Conservation (phyloP, 2,113 vertebrate genomes). For the Pristiophorus japonicus region DNA sequence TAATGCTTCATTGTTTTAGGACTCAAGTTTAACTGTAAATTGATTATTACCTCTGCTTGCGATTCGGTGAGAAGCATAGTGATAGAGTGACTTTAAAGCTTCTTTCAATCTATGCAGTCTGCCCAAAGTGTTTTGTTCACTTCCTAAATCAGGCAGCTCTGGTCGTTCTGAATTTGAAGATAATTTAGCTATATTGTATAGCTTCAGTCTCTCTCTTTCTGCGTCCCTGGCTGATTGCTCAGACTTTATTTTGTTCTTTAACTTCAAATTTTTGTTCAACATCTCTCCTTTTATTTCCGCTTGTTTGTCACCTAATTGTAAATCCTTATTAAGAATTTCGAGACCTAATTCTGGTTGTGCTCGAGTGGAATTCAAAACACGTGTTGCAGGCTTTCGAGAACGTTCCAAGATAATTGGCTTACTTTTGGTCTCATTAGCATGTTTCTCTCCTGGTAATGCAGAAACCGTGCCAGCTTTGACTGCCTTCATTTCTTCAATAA, state of each 20-base stretch:
- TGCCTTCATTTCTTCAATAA: constrained; percentile 26
- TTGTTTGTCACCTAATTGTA: constrained; percentile 31
- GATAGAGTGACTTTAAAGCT: constrained; percentile 30
- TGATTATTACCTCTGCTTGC: neutral
- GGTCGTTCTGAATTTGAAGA: neutral
- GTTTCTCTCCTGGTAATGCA: neutral
- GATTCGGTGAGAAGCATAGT: constrained; percentile 8
- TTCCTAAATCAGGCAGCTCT: neutral
- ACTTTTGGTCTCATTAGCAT: neutral
- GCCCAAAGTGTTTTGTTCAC: constrained; percentile 6
- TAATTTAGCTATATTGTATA: neutral
- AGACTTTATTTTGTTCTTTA: neutral
- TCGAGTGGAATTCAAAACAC: neutral
- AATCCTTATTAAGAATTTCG: constrained; percentile 21
- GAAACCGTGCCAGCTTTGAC: neutral
- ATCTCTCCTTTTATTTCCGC: neutral
- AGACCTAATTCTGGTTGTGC: constrained; percentile 17
- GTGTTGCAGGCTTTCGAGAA: neutral
- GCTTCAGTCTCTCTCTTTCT: constrained; percentile 12
- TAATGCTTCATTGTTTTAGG: constrained; percentile 11
- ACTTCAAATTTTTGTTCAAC: neutral
- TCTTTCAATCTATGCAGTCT: constrained; percentile 32
- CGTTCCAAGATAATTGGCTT: neutral
- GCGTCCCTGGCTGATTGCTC: neutral
- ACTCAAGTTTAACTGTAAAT: neutral